phyloP scores from a whole-genome alignment of 2,888 invertebrate species.

The Hyppa rectilinea region DNA sequence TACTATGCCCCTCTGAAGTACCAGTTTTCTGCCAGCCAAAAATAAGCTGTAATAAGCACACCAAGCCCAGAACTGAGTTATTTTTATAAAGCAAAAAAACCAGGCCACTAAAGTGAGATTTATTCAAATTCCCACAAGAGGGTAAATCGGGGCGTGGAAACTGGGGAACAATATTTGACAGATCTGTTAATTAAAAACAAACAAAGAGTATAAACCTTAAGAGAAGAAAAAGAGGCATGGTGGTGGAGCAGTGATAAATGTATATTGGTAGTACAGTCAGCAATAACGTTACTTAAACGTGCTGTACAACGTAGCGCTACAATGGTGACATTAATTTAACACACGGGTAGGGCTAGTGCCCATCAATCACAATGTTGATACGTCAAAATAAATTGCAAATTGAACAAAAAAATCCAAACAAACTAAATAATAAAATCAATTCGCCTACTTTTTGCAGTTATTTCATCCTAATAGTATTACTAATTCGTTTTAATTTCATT shows the following conservation, averaged over 20 bases:
- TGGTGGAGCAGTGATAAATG: constrained; percentile 26
- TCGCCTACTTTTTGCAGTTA: no score
- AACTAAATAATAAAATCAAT: no score
- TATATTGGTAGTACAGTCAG: constrained; percentile 15
- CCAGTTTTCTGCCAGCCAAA: no score
- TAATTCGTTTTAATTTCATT: no score
- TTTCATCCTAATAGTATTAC: no score
- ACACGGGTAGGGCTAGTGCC: no score
- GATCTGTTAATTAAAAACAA: constrained; percentile 49
- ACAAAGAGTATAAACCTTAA: constrained; percentile 38
- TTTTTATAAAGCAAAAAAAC: constrained; percentile 12
- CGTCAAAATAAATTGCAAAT: no score
- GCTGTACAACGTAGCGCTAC: no score
- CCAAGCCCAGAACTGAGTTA: not conserved
- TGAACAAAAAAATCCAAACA: no score
- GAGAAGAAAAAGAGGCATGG: constrained; percentile 21
- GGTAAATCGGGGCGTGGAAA: not conserved
- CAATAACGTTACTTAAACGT: not conserved
- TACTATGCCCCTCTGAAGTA: no score
- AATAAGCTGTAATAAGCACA: not conserved
- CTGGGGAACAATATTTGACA: constrained; percentile 38
- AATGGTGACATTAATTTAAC: no score
- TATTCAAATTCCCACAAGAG: constrained; percentile 24
- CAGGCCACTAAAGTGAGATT: constrained; percentile 18
- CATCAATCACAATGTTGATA: no score